These are phyloP conservation scores for Ridgeia piscesae DNA, from an alignment of 1,140 invertebrate genomes.

Conservation along the genomic window DNA sequence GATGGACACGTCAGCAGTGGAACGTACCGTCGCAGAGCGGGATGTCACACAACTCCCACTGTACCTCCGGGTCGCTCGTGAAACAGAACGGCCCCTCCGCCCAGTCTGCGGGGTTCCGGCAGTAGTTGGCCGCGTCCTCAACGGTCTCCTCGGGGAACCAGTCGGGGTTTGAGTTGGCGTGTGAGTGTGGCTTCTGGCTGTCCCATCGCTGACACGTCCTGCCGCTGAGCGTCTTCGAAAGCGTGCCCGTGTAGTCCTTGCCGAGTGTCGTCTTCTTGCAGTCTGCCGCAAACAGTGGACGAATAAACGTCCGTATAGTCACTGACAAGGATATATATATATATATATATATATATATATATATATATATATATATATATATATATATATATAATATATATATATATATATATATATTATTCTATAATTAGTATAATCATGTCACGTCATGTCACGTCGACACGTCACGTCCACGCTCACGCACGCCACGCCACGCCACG, in stretches of 20 bases:
- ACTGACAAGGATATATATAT: no score
- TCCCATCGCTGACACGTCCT: constrained; percentile 38
- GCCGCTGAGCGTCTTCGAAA: constrained; percentile 32
- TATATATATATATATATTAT: no score
- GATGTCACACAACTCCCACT: constrained; percentile 13
- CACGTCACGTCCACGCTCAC: no score
- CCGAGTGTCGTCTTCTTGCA: constrained; percentile 18
- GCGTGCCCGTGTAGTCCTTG: constrained; percentile 31
- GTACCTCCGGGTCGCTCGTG: constrained; percentile 10
- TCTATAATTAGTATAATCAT: no score
- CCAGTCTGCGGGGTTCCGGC: constrained; percentile 20
- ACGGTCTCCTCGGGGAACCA: constrained; percentile 27
- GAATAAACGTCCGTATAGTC: no score
- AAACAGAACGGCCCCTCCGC: constrained; percentile 16
- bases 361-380: no score
- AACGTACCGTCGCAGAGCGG: constrained; percentile 15
- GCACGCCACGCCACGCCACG: no score
- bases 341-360: no score
- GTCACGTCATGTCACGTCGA: no score
- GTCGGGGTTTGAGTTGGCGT: constrained; percentile 25
- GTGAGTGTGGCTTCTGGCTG: constrained; percentile 32
- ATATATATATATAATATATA: no score
- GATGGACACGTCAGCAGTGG: neutral
- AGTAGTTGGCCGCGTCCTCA: constrained; percentile 26
- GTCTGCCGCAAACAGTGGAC: neutral